Evolutionary conservation across 1,140 invertebrate species (phyloP), one percentile per base, ranked within the genome.

Genomic region (Bicyclus anynana): DNA sequence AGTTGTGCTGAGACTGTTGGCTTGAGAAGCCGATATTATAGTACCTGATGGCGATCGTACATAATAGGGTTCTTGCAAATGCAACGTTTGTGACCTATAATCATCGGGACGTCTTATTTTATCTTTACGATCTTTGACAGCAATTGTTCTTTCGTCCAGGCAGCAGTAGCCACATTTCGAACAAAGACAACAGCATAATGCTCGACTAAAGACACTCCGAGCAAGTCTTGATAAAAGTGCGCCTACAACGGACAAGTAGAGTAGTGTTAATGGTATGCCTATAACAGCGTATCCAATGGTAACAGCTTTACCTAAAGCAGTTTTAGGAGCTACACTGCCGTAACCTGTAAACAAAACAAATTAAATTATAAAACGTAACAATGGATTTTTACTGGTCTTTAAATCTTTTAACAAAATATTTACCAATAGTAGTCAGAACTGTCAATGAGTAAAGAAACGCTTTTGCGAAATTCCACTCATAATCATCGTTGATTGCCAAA

Each of bases 381-480:
- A 16, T 10, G 3, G 16, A 16, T 40, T 6, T 4, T 16, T 9
- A 7, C 10, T 17, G 6, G 10, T 12, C 33, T 12, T 35, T 40
- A 16, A 40, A 40, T 9, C 5, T 6, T 10, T 10, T 44, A 12
- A 20, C 2, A 20, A 20, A 44, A 44, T 20, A 20, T 20, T 94
- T 91, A 98, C 97, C 97, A 79, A 98, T 98, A 57, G 97, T 99
- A 2, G 97, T 99, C 29, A 98, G 93, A 44, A 98, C 95, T 14
- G 97, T 99, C 49, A 99, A 91, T 12, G 97, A 98, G 89, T 99
- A 99, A 16, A 99, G 92, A 86, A 98, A 98, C 12, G 97, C 95
- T 77, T 96, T 95, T 17, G 96, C 95, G 75, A 98, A 97, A 71
- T 95, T 97, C 96, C 96, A 99, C 73, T 97, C 94, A 75, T 93